Evolutionary conservation across 2,797 vertebrate species (phyloP).

Genomic region (Phylloscopus collybita): DNA sequence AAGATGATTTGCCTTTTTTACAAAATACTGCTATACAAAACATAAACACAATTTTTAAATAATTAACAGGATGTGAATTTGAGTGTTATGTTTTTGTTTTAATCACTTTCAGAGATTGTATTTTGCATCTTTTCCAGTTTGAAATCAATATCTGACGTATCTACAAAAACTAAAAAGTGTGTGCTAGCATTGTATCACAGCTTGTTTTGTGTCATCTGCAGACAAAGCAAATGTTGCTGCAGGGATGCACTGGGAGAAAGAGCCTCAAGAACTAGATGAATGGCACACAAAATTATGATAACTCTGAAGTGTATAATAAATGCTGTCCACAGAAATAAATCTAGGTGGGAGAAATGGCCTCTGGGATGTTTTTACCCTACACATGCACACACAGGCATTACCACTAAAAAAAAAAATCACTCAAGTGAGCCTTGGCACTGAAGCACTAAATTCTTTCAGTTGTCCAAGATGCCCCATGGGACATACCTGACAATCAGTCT

Average conservation of each 20-base stretch:
- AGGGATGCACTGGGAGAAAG: not conserved
- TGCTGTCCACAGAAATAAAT: not conserved
- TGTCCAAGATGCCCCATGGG: not conserved
- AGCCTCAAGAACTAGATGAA: not conserved
- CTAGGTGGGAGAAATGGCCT: not conserved
- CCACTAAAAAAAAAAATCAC: not conserved
- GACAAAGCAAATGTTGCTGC: not conserved
- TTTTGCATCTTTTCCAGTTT: not conserved
- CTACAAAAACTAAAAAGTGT: not conserved
- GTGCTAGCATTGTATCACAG: not conserved
- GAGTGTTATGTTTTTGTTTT: not conserved
- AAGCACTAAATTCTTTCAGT: not conserved
- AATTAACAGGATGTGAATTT: not conserved
- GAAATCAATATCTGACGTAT: not conserved
- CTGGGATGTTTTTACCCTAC: not conserved
- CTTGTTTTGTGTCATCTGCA: not conserved
- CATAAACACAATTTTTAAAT: not conserved
- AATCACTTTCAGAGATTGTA: not conserved
- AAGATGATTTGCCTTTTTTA: not conserved
- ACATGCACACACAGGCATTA: accelerated
- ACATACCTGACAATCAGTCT: not conserved
- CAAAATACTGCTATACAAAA: not conserved
- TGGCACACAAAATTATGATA: not conserved
- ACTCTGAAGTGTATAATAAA: not conserved
- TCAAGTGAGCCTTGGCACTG: not conserved